Conservation (phyloP, 2,888 invertebrate genomes). For the Pseudococcus longispinus region DNA sequence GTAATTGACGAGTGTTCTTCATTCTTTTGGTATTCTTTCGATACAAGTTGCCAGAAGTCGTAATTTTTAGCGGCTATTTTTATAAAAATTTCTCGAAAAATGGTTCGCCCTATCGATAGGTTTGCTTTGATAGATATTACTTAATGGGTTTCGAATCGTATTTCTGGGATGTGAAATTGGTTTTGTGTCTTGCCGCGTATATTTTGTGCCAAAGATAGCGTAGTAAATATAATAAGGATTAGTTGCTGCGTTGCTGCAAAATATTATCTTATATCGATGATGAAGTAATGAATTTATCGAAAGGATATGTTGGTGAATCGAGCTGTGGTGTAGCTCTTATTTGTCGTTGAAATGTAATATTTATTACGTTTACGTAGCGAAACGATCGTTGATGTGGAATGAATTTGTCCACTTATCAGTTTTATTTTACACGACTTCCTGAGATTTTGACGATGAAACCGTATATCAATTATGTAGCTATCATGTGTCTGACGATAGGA, state of each 20-base stretch:
- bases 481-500: neutral
- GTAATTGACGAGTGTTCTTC: slow-evolving; percentile 41
- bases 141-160: neutral
- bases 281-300: neutral
- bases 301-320: neutral
- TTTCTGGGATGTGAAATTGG: neutral
- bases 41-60: slow-evolving; percentile 49
- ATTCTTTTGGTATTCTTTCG: slow-evolving; percentile 32
- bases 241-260: neutral
- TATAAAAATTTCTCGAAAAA: slow-evolving; percentile 47
- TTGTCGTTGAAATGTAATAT: neutral
- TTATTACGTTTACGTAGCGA: neutral
- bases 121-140: neutral
- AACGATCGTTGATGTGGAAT: neutral
- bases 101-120: neutral
- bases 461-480: neutral
- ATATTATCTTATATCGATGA: neutral
- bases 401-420: neutral
- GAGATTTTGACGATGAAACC: neutral
- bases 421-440: neutral
- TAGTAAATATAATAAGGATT: neutral
- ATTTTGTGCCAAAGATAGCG: neutral
- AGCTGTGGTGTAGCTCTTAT: neutral
- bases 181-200: neutral
- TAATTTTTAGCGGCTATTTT: slow-evolving; percentile 48